Conservation (phyloP, 2,888 invertebrate genomes). For the Pilophorus perplexus region DNA sequence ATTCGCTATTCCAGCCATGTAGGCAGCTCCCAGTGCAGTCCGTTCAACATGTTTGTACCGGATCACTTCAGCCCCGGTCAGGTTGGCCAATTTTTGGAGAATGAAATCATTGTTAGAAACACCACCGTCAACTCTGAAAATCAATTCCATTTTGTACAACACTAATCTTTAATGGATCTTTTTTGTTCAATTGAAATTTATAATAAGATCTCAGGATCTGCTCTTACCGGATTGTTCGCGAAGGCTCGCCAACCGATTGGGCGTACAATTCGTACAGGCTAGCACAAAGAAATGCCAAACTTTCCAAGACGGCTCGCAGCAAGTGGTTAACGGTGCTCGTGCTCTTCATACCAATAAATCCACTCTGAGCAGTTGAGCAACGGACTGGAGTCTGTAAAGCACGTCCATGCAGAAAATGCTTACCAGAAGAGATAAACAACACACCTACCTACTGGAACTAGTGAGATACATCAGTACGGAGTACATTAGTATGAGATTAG, state of each 20-base stretch:
- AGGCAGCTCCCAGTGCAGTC: constrained; percentile 82
- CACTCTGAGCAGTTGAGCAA: constrained; percentile 78
- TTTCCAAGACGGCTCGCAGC: constrained; percentile 79
- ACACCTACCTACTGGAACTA: too few relatives aligned
- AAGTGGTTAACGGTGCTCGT: constrained; percentile 75
- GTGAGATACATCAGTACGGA: too few relatives aligned
- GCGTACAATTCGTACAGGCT: constrained; percentile 73
- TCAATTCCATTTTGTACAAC: too few relatives aligned
- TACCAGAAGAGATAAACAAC: too few relatives aligned
- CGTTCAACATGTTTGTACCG: constrained; percentile 72
- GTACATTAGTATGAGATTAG: too few relatives aligned
- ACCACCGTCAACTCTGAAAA: constrained; percentile 86
- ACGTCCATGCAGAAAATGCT: too few relatives aligned
- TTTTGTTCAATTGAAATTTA: neutral
- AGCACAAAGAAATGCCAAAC: constrained; percentile 76
- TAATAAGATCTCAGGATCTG: neutral
- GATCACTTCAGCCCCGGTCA: constrained; percentile 72
- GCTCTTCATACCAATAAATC: constrained; percentile 72
- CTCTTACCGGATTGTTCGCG: constrained; percentile 62
- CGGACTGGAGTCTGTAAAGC: constrained; percentile 83
- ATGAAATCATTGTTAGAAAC: constrained; percentile 92
- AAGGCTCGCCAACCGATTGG: constrained; percentile 64
- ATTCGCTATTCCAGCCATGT: constrained; percentile 75
- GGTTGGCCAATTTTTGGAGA: constrained; percentile 80
- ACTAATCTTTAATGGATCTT: too few relatives aligned